A percentile compares a stretch with the other conserved stretches of the same genome.
phyloP scores from a whole-genome alignment of 2,113 vertebrate species.

The Lutjanus erythropterus region DNA sequence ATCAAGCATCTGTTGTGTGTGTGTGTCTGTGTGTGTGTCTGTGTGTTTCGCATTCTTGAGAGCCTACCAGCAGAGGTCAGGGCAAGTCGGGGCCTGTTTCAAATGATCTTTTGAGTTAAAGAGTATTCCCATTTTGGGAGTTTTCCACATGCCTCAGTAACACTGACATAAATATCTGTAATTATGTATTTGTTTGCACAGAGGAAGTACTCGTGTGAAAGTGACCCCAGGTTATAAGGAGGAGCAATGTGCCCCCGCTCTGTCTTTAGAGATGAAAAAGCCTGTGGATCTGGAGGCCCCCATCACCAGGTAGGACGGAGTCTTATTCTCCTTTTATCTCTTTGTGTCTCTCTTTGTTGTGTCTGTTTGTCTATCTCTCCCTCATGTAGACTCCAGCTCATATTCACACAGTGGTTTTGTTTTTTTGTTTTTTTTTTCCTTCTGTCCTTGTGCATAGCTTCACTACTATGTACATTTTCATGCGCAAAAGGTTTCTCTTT shows the following conservation, averaged over 20 bases:
- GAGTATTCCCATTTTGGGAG: background rate
- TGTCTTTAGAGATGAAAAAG: constrained; percentile 95
- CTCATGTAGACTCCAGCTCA: background rate
- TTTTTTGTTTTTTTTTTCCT: background rate
- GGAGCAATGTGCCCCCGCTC: constrained; percentile 95
- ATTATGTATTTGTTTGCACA: constrained; percentile 66
- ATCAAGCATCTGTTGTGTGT: background rate
- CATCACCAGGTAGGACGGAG: constrained; percentile 90
- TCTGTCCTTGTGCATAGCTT: background rate
- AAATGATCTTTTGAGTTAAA: background rate
- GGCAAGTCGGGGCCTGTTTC: constrained; percentile 47
- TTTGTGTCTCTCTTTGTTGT: constrained; percentile 10
- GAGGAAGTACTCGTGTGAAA: constrained; percentile 93
- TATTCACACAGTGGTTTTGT: background rate
- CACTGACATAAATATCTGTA: background rate
- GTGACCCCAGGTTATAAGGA: constrained; percentile 95
- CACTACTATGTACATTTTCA: background rate
- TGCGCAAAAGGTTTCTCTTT: background rate
- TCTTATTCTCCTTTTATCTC: constrained; percentile 1
- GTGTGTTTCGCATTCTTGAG: constrained; percentile 58
- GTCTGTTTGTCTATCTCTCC: constrained; percentile 5
- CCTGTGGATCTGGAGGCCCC: constrained; percentile 95
- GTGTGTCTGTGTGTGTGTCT: background rate
- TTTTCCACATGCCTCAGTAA: background rate
- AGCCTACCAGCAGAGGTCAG: constrained; percentile 31